These are phyloP conservation scores for Pogoniulus pusillus DNA, from an alignment of 2,797 vertebrate genomes.

Conservation along the genomic window DNA sequence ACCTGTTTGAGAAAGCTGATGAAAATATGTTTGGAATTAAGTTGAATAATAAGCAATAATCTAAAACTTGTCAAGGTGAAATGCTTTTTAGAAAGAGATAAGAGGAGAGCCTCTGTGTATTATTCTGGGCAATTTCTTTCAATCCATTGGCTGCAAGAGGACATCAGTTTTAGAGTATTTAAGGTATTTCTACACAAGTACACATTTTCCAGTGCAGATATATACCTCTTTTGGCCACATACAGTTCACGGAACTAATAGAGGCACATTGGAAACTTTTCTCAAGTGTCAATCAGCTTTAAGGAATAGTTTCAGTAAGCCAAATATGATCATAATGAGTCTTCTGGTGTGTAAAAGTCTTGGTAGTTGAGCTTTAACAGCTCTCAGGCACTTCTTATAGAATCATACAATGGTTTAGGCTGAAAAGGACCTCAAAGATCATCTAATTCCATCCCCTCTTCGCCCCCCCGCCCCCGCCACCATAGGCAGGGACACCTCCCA, in stretches of 20 bases:
- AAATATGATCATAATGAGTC: fast-evolving
- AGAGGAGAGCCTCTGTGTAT: neutral
- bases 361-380: neutral
- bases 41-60: neutral
- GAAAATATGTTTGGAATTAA: neutral
- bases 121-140: neutral
- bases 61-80: neutral
- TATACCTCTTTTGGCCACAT: neutral
- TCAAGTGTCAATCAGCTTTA: neutral
- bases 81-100: neutral
- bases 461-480: no score
- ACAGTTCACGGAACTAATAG: neutral
- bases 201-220: neutral
- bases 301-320: neutral
- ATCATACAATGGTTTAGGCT: no score
- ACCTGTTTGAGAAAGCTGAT: neutral
- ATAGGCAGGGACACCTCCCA: no score
- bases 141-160: neutral
- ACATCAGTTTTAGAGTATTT: neutral
- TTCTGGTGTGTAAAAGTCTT: neutral
- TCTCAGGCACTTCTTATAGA: neutral
- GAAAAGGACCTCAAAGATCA: no score
- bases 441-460: no score
- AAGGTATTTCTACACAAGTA: neutral
- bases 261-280: neutral